Conservation (phyloP, 1,140 invertebrate genomes). For the Archegozetes longisetosus region DNA sequence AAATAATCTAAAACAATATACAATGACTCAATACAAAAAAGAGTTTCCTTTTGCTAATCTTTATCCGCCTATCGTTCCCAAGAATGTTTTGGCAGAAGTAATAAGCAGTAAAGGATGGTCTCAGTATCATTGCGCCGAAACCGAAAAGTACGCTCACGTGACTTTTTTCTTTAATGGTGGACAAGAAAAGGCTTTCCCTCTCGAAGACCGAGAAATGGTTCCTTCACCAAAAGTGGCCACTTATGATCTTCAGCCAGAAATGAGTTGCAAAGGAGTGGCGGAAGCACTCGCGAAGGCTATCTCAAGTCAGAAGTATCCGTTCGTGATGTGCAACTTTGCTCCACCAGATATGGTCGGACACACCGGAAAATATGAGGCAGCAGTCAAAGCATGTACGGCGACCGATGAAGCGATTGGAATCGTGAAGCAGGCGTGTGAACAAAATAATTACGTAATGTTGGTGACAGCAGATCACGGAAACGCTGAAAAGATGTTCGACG, state of each 20-base stretch:
- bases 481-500: conserved; percentile 33
- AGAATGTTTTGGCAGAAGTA: conserved; percentile 34
- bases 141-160: conserved; percentile 37
- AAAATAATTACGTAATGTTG: conserved; percentile 30
- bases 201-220: conserved; percentile 33
- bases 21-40: conserved; percentile 35
- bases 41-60: conserved; percentile 32
- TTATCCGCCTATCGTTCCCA: conserved; percentile 30
- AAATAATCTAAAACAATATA: conserved; percentile 23
- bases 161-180: conserved; percentile 38
- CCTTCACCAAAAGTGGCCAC: conserved; percentile 36
- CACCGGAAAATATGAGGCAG: conserved; percentile 33
- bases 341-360: conserved; percentile 37
- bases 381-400: conserved; percentile 32
- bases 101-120: conserved; percentile 26
- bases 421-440: conserved; percentile 30
- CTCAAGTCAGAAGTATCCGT: conserved; percentile 28
- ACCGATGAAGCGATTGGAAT: conserved; percentile 28
- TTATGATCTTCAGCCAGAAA: conserved; percentile 34
- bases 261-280: conserved; percentile 31
- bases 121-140: conserved; percentile 36
- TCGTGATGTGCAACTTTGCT: conserved; percentile 37
- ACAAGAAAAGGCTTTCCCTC: conserved; percentile 29
- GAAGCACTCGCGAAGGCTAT: conserved; percentile 32
- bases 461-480: conserved; percentile 36